These are phyloP conservation scores for Stictonetta naevosa DNA, from an alignment of 2,113 vertebrate species.

Conservation along the genomic window DNA sequence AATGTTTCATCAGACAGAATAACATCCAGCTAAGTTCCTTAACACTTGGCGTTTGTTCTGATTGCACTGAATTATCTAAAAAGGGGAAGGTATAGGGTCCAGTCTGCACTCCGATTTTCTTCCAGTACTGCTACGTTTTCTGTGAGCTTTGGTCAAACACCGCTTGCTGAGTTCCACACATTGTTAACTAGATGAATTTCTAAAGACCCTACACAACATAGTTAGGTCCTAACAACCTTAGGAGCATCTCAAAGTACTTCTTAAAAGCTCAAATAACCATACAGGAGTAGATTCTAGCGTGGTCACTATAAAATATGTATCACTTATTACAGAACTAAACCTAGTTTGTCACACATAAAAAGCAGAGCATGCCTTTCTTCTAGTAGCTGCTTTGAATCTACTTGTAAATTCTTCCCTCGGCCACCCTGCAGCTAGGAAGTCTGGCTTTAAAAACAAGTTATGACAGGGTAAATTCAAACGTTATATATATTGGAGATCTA, in stretches of 20 bases:
- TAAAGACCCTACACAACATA: not conserved
- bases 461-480: constrained; percentile 22
- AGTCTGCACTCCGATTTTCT: not conserved
- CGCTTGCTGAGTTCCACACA: not conserved
- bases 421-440: constrained; percentile 35
- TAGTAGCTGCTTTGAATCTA: constrained; percentile 12
- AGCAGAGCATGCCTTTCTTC: constrained; percentile 18
- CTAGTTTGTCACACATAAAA: not conserved
- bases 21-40: constrained; percentile 10
- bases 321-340: not conserved
- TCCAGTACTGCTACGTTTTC: not conserved
- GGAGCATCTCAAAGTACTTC: not conserved
- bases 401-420: constrained; percentile 28
- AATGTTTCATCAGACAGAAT: constrained; percentile 7
- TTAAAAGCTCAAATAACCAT: not conserved
- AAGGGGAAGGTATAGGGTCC: not conserved
- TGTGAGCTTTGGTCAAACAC: not conserved
- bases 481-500: not conserved
- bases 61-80: not conserved
- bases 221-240: not conserved
- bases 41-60: not conserved
- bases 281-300: not conserved
- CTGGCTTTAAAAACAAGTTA: constrained; percentile 55
- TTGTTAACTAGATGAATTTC: not conserved
- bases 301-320: not conserved